phyloP scores from a whole-genome alignment of 2,888 invertebrate species.

The Rugalucina vietnamica region DNA sequence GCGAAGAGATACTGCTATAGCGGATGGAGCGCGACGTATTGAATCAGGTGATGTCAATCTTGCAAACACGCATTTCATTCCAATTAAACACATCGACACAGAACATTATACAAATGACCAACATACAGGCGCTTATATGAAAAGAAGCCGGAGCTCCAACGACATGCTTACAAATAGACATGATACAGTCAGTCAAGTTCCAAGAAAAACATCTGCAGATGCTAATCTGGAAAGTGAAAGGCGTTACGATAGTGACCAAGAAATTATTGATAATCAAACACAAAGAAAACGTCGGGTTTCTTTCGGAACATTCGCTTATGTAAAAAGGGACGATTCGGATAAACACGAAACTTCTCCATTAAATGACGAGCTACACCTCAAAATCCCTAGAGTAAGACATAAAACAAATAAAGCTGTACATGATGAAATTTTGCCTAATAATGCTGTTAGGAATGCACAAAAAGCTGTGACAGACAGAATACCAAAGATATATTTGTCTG shows the following conservation, averaged over 20 bases:
- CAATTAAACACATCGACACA: too few species aligned
- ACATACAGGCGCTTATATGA: too few species aligned
- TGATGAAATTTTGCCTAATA: too few species aligned
- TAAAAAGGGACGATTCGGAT: not conserved
- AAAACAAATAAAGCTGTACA: not conserved
- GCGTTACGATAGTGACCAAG: not conserved
- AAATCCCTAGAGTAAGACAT: not conserved
- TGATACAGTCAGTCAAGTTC: not conserved
- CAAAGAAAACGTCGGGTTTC: not conserved
- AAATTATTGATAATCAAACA: not conserved
- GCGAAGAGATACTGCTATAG: too few species aligned
- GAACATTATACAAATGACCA: too few species aligned
- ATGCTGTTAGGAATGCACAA: not conserved
- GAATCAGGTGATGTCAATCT: too few species aligned
- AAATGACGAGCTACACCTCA: not conserved
- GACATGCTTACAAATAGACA: not conserved
- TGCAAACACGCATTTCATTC: too few species aligned
- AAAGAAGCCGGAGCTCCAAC: not conserved
- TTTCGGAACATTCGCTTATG: not conserved
- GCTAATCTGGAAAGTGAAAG: not conserved
- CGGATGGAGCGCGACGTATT: too few species aligned
- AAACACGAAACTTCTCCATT: not conserved
- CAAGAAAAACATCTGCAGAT: slow-evolving; percentile 8
- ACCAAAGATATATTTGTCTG: not conserved
- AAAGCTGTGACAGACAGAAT: not conserved